Percentiles rank a stretch among this genome's conserved stretches.
phyloP scores from a whole-genome alignment of 2,113 vertebrate genomes.

The Drymodes brunneopygia region DNA sequence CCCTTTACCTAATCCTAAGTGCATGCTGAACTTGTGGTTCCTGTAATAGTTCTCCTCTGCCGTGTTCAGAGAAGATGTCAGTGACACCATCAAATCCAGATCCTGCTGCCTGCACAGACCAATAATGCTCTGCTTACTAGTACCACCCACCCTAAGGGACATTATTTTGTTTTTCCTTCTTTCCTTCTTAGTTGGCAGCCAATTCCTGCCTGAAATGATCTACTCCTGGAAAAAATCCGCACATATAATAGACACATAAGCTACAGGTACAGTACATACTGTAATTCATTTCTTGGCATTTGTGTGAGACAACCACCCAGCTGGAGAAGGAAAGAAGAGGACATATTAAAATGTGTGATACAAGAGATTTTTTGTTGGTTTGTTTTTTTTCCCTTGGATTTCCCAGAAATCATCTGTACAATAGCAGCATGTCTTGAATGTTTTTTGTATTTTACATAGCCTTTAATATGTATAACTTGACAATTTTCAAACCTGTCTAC shows the following conservation, averaged over 20 bases:
- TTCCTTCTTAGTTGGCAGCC: constrained; percentile 50
- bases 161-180: constrained; percentile 66
- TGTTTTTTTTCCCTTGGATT: not conserved
- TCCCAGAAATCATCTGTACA: not conserved
- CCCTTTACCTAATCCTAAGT: constrained; percentile 65
- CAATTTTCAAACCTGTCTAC: not conserved
- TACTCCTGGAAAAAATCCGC: constrained; percentile 57
- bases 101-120: constrained; percentile 39
- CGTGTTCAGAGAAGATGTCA: constrained; percentile 31
- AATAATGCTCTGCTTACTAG: constrained; percentile 26
- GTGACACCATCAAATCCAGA: constrained; percentile 34
- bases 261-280: constrained; percentile 64
- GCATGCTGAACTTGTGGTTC: constrained; percentile 60
- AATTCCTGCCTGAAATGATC: constrained; percentile 58
- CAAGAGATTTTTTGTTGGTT: not conserved
- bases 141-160: constrained; percentile 33
- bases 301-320: not conserved
- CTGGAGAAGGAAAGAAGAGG: not conserved
- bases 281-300: constrained; percentile 54
- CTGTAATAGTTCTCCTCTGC: constrained; percentile 39
- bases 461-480: not conserved
- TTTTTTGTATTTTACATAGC: not conserved
- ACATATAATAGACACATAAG: constrained; percentile 47
- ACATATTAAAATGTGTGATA: not conserved
- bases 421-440: not conserved